Conservation (phyloP, 2,888 invertebrate genomes). For the Drepanosiphum platanoidis region DNA sequence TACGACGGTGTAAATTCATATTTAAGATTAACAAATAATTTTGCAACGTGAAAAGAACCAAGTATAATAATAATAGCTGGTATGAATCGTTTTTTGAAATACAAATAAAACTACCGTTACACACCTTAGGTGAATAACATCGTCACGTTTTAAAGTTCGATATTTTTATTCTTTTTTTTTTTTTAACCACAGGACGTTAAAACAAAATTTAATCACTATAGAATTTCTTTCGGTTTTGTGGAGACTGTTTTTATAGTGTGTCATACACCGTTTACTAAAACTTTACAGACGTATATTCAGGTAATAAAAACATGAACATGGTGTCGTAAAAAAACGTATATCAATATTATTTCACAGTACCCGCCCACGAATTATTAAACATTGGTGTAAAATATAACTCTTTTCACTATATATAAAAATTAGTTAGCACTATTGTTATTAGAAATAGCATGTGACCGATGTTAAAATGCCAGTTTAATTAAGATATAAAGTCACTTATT, state of each 20-base stretch:
- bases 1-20: not conserved
- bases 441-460: not conserved
- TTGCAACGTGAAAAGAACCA: not conserved
- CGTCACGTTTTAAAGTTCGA: not conserved
- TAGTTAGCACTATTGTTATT: not conserved
- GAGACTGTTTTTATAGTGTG: not conserved
- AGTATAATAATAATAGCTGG: not conserved
- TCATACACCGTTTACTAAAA: slow-evolving; percentile 14
- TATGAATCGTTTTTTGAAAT: not conserved
- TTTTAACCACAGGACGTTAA: not conserved
- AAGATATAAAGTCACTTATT: too few species aligned
- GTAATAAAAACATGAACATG: not conserved
- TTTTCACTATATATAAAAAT: not conserved
- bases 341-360: slow-evolving; percentile 5
- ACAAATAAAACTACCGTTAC: not conserved
- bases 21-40: not conserved
- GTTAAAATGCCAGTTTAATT: too few species aligned
- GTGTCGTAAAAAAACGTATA: slow-evolving; percentile 4
- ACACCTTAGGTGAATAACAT: not conserved
- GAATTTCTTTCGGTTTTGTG: not conserved
- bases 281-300: not conserved
- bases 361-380: not conserved
- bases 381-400: not conserved
- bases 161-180: not conserved
- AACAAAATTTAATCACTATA: not conserved